These are phyloP conservation scores for Penaeus japonicus DNA, from an alignment of 1,140 invertebrate genomes.

Conservation along the genomic window DNA sequence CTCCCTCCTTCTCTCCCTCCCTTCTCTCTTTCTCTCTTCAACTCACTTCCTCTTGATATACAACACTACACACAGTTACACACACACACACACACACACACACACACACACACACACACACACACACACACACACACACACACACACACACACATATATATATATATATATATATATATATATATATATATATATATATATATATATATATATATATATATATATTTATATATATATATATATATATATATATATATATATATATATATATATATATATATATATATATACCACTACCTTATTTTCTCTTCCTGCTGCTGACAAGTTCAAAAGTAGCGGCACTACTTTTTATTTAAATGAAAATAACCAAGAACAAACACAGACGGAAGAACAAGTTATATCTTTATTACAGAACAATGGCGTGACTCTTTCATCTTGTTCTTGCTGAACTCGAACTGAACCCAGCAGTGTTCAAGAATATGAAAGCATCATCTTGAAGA, in stretches of 20 bases:
- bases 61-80: background rate
- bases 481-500: too few relatives aligned
- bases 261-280: background rate
- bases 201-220: background rate
- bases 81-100: constrained; percentile 29
- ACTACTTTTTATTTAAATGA: too few relatives aligned
- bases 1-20: background rate
- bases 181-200: background rate
- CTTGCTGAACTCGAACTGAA: too few relatives aligned
- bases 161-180: background rate
- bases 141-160: constrained; percentile 7
- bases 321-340: too few relatives aligned
- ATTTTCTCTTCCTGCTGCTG: too few relatives aligned
- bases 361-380: too few relatives aligned
- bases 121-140: background rate
- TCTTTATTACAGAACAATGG: too few relatives aligned
- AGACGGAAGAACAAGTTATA: too few relatives aligned
- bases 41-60: too few relatives aligned
- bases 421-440: too few relatives aligned
- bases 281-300: background rate
- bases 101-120: background rate
- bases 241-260: background rate
- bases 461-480: too few relatives aligned
- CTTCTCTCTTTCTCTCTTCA: background rate
- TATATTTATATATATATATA: background rate